These are phyloP conservation scores for Cryptomyrus ogoouensis DNA, from an alignment of 2,113 vertebrate genomes.

Conservation along the genomic window DNA sequence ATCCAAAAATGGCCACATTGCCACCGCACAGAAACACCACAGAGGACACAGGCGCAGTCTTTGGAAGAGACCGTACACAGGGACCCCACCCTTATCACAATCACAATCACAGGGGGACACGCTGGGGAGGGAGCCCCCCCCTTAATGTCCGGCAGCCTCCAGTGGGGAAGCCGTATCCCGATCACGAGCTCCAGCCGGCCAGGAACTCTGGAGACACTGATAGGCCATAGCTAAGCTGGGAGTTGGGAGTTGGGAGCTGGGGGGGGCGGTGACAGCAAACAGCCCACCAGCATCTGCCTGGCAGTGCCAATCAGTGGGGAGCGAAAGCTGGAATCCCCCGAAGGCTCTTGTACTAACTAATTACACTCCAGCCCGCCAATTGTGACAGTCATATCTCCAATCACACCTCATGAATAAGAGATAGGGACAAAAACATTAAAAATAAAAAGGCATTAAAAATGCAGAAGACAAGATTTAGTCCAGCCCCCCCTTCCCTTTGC, in stretches of 20 bases:
- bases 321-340: slow-evolving; percentile 12
- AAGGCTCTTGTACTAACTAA: slow-evolving; percentile 20
- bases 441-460: slow-evolving; percentile 41
- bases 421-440: slow-evolving; percentile 35
- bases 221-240: not conserved
- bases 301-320: slow-evolving; percentile 21
- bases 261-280: not conserved
- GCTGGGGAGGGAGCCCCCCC: not conserved
- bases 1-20: not conserved
- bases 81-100: not conserved
- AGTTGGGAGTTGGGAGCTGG: not conserved
- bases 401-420: slow-evolving; percentile 40
- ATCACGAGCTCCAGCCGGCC: not conserved
- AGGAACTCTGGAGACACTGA: not conserved
- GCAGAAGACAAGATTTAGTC: slow-evolving; percentile 18
- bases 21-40: not conserved
- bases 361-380: slow-evolving; percentile 26
- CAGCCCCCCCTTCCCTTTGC: not conserved
- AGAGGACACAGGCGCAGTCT: not conserved
- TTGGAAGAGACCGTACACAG: not conserved
- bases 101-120: not conserved
- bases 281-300: not conserved
- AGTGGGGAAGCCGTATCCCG: not conserved
- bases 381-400: slow-evolving; percentile 38
- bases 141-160: not conserved